A percentile compares a stretch with the other conserved stretches of the same genome.
Conservation (phyloP, 2,888 invertebrate genomes). For the Trichogramma dendrolimi region DNA sequence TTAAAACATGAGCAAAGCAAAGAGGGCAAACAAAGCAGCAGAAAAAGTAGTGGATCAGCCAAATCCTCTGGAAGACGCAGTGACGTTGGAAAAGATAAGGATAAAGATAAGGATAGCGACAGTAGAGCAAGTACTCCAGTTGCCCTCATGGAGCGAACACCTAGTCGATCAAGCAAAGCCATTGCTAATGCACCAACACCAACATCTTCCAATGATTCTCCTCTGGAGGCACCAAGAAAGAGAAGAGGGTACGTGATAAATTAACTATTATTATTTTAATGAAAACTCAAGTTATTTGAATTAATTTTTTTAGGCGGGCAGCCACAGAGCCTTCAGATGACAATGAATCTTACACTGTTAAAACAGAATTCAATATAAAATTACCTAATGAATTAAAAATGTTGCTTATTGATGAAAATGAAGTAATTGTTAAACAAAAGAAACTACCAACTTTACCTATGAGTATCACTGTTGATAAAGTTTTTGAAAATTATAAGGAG, state of each 20-base stretch:
- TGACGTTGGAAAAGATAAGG: slow-evolving; percentile 37
- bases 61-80: slow-evolving; percentile 42
- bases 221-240: slow-evolving; percentile 43
- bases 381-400: slow-evolving; percentile 90
- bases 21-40: slow-evolving; percentile 45
- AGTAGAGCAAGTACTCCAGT: slow-evolving; percentile 65
- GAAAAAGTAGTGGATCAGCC: slow-evolving; percentile 39
- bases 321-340: slow-evolving; percentile 40
- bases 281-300: background rate
- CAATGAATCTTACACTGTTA: slow-evolving; percentile 43
- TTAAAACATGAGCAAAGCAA: slow-evolving; percentile 63
- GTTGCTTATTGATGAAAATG: slow-evolving; percentile 93
- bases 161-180: slow-evolving; percentile 38
- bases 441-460: slow-evolving; percentile 81
- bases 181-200: slow-evolving; percentile 34
- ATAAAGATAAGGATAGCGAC: slow-evolving; percentile 53
- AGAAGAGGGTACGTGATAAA: slow-evolving; percentile 52
- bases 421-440: slow-evolving; percentile 81
- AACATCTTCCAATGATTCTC: slow-evolving; percentile 40
- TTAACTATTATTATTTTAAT: background rate
- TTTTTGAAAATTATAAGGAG: slow-evolving; percentile 80
- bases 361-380: slow-evolving; percentile 77
- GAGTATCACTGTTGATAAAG: slow-evolving; percentile 77
- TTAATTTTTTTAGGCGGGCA: slow-evolving; percentile 36
- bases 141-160: slow-evolving; percentile 39